These are phyloP conservation scores for Xestia xanthographa DNA, from an alignment of 2,888 invertebrate genomes.

Conservation along the genomic window DNA sequence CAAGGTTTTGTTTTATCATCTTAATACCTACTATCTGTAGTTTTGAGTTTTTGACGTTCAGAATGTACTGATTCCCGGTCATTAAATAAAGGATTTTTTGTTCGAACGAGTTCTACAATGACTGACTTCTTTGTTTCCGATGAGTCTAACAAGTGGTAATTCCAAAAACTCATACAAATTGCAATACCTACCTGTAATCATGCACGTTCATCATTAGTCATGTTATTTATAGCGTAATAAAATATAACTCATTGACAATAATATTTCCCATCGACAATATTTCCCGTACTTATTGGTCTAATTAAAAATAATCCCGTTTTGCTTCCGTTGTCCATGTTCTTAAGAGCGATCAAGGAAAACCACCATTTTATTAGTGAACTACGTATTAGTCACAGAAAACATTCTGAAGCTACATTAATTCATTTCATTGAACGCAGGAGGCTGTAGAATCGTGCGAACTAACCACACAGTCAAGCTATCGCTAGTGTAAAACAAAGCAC, in stretches of 20 bases:
- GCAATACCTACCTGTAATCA: not conserved
- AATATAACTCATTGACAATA: not conserved
- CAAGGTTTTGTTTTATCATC: not conserved
- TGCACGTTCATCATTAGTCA: not conserved
- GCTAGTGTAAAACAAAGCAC: conserved; percentile 6
- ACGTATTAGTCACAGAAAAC: not conserved
- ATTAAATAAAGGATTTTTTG: not conserved
- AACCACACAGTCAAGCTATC: not conserved
- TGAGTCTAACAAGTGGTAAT: not conserved
- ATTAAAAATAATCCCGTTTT: not conserved
- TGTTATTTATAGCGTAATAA: not conserved
- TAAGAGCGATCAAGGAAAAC: conserved; percentile 38
- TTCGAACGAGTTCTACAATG: not conserved
- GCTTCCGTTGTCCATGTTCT: conserved; percentile 2
- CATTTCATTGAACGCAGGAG: not conserved
- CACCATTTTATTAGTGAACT: not conserved
- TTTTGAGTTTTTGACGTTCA: not conserved
- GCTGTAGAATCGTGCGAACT: not conserved
- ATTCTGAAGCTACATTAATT: not conserved
- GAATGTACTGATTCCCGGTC: not conserved
- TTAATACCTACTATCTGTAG: not conserved
- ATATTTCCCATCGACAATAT: not conserved
- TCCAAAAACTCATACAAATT: conserved; percentile 5
- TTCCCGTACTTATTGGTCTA: not conserved
- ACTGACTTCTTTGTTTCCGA: not conserved